These are phyloP conservation scores for Beaufortia kweichowensis DNA, from an alignment of 2,113 vertebrate species.

Conservation along the genomic window DNA sequence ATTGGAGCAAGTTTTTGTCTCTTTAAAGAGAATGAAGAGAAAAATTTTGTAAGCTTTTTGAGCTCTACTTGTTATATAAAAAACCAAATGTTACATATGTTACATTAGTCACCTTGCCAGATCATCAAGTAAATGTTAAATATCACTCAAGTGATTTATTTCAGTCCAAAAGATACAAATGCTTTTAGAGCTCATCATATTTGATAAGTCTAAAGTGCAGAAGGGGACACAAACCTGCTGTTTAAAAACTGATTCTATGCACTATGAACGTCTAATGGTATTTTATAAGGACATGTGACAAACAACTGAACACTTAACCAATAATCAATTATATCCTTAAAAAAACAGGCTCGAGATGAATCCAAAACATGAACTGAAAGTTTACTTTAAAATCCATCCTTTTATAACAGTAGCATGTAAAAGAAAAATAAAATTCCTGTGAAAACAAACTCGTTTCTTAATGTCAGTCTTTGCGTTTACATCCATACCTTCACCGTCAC, in stretches of 20 bases:
- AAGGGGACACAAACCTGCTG: no score
- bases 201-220: no score
- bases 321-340: background rate
- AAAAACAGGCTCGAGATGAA: background rate
- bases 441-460: background rate
- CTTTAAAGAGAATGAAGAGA: constrained; percentile 62
- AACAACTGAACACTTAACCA: constrained; percentile 8
- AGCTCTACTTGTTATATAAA: background rate
- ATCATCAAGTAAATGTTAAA: constrained; percentile 44
- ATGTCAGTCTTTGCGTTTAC: background rate
- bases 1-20: constrained; percentile 68
- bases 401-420: constrained; percentile 58
- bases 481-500: background rate
- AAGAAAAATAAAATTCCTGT: constrained; percentile 34
- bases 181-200: constrained; percentile 47
- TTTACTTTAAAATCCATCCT: constrained; percentile 22
- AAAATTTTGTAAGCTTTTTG: constrained; percentile 36
- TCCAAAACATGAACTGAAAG: constrained; percentile 34
- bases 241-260: no score
- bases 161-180: constrained; percentile 16
- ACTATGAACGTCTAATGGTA: constrained; percentile 77
- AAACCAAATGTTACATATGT: background rate
- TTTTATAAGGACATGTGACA: constrained; percentile 69
- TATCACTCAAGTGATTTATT: background rate
- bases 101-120: constrained; percentile 3